Evolutionary conservation across 1,140 invertebrate genomes (phyloP), one percentile per base, ranked within the genome.

Genomic region (Protaetia brevitarsis): DNA sequence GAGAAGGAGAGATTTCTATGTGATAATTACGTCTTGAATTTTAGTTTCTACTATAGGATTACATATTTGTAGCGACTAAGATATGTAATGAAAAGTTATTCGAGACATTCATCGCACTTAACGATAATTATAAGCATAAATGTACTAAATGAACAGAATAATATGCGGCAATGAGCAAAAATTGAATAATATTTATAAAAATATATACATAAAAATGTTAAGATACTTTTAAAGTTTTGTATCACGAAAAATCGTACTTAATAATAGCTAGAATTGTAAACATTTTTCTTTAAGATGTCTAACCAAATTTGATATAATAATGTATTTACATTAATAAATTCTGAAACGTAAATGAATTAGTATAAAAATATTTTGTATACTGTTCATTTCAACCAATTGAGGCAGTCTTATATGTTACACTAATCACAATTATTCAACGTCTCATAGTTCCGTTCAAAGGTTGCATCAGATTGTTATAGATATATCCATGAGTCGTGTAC

Each of bases 401-500:
- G 41, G 67, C 51, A 60, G 37, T 69, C 41, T 41, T 41, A 63
- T 37, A 26, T 41, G 21, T 26, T 26, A 63, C 26, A 41, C 29
- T 41, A 63, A 41, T 36, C 41, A 41, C 61, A 41, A 41, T 11
- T 6, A 21, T 11, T 13, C 51, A 41, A 26, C 28, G 26, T 28
- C 19, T 26, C 36, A 37, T 64, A 51, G 57, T 37, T 65, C 62
- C 68, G 36, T 69, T 64, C 28, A 92, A 80, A 6, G 88, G 85
- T 68, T 86, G 86, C 79, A 86, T 84, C 5, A 87, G 78, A 27
- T 82, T 79, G 6, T 84, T 82, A 76, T 91, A 92, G 28, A 92
- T 89, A 75, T 92, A 93, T 0, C 88, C 85, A 79, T 92, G 91
- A 16, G 86, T 81, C 8, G 88, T 86, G 72, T 92, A 92, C 71